phyloP scores from a whole-genome alignment of 1,140 invertebrate genomes.

The Pogonomyrmex californicus region DNA sequence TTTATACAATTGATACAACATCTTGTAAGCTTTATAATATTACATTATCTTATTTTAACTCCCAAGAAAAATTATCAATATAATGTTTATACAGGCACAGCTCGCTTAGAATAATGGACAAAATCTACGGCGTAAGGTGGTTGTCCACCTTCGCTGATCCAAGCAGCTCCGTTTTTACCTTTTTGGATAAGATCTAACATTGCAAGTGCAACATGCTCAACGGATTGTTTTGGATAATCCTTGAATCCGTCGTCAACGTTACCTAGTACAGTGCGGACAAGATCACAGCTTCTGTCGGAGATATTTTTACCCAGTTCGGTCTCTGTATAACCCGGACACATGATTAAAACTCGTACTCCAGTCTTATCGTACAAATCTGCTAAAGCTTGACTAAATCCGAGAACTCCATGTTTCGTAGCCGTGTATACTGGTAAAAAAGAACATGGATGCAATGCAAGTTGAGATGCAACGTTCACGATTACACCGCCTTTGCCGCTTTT shows the following conservation, averaged over 20 bases:
- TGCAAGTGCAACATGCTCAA: conserved; percentile 78
- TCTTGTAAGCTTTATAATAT: not conserved
- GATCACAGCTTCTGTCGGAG: not conserved
- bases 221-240: not conserved
- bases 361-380: conserved; percentile 62
- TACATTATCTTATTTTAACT: not conserved
- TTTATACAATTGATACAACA: not conserved
- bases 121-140: conserved; percentile 82
- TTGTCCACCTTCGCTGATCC: conserved; percentile 82
- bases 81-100: not conserved
- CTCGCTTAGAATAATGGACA: conserved; percentile 22
- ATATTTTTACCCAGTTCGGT: not conserved
- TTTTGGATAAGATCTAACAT: conserved; percentile 83
- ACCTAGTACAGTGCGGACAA: not conserved
- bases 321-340: conserved; percentile 86
- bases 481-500: conserved; percentile 82
- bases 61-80: not conserved
- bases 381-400: conserved; percentile 84
- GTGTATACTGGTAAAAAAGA: conserved; percentile 87
- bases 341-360: conserved; percentile 82
- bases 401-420: conserved; percentile 88
- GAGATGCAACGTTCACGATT: conserved; percentile 81
- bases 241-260: not conserved
- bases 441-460: conserved; percentile 61
- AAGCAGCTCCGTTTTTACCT: conserved; percentile 83